These are phyloP conservation scores for Alexandromys oeconomus DNA, from an alignment of 2,797 vertebrate species.

Conservation along the genomic window DNA sequence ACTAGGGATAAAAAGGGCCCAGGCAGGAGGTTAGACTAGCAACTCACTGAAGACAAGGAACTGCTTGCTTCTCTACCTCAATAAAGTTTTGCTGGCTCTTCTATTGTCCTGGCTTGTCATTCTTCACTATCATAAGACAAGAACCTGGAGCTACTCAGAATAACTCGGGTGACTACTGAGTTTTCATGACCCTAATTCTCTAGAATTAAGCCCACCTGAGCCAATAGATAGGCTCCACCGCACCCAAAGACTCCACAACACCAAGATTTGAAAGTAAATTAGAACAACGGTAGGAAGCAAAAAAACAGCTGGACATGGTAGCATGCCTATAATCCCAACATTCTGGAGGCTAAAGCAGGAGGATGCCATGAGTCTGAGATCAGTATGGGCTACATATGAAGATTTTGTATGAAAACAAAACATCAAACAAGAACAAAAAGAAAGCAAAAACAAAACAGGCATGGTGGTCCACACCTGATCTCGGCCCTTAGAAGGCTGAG, in stretches of 20 bases:
- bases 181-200: background rate
- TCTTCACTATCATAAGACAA: background rate
- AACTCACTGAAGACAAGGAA: background rate
- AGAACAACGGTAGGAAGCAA: conserved; percentile 45
- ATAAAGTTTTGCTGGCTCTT: background rate
- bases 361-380: background rate
- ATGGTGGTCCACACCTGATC: background rate
- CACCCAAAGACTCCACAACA: background rate
- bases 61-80: background rate
- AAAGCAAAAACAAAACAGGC: background rate
- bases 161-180: background rate
- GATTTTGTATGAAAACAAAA: background rate
- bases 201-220: background rate
- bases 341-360: background rate
- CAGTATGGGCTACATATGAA: background rate
- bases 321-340: background rate
- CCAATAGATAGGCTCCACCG: background rate
- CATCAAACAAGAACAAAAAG: background rate
- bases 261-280: conserved; percentile 53
- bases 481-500: background rate
- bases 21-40: background rate
- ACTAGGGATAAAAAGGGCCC: background rate
- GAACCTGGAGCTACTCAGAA: background rate
- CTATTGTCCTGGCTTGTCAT: background rate
- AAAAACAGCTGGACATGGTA: background rate